These are phyloP conservation scores for Caenorhabditis zanzibari DNA, from an alignment of 2,888 invertebrate species.

Conservation along the genomic window DNA sequence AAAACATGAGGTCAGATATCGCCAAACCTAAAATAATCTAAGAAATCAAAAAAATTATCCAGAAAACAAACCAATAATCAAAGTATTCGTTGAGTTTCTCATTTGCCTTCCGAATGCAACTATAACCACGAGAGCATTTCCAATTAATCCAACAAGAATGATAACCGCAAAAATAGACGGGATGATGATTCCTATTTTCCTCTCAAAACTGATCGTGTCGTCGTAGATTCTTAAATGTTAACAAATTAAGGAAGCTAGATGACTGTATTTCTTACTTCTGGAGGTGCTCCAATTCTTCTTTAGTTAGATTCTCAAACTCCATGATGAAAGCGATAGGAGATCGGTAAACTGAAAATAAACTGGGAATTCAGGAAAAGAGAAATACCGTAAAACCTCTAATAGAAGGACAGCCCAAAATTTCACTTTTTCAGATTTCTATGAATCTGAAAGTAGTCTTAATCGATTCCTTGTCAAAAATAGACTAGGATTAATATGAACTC, in stretches of 20 bases:
- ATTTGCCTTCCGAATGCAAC: slow-evolving; percentile 93
- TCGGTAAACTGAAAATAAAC: not conserved
- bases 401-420: too few species aligned
- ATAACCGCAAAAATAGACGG: slow-evolving; percentile 89
- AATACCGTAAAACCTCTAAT: too few species aligned
- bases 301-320: slow-evolving; percentile 59
- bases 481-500: too few species aligned
- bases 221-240: slow-evolving; percentile 75
- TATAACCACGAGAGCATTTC: slow-evolving; percentile 93
- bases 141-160: slow-evolving; percentile 91
- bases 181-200: slow-evolving; percentile 80
- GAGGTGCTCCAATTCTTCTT: slow-evolving; percentile 55
- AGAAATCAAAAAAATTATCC: too few species aligned
- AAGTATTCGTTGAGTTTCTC: slow-evolving; percentile 94
- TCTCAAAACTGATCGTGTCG: slow-evolving; percentile 79
- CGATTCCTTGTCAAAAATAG: too few species aligned
- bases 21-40: slow-evolving; percentile 82
- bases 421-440: too few species aligned
- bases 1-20: slow-evolving; percentile 90
- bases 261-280: slow-evolving; percentile 37
- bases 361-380: not conserved
- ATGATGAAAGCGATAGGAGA: slow-evolving; percentile 23
- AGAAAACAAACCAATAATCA: slow-evolving; percentile 87
- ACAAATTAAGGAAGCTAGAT: not conserved
- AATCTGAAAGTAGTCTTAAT: too few species aligned